Base-by-base conservation (phyloP, 2,797 vertebrate genomes). In the Poeciliopsis presidionis region DNA sequence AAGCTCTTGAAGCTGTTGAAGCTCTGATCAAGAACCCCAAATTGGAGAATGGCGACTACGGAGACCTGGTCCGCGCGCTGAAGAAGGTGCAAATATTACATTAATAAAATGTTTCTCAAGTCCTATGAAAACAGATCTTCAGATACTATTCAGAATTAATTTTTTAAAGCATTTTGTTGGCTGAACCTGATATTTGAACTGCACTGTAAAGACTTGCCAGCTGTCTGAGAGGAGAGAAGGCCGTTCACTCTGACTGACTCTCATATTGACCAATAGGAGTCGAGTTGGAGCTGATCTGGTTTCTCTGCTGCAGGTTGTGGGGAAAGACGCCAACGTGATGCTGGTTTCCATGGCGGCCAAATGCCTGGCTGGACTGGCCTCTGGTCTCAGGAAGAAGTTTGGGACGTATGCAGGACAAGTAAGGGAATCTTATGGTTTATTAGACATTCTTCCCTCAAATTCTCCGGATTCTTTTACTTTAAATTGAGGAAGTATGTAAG, bases 301-400 rank as follows among this genome's bases (percentile, higher is more conserved):
- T 65, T 57, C 77, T 76, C 5, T 81, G 67, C 87, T 92, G 12
- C 88, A 99, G 98, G 97, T 99, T 85, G 95, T 99, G 92, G 98
- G 97, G 69, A 99, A 99, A 91, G 98, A 99, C 91, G 96, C 97
- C 57, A 99, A 99, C 86, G 98, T 99, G 65, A 98, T 99, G 97
- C 95, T 99, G 86, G 98, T 99, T 90, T 94, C 97, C 33, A 80
- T 98, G 92, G 97, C 98, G 83, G 98, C 98, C 81, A 99, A 99
- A 96, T 99, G 98, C 91, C 92, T 99, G 84, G 96, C 97, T 82
- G 97, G 94, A 75, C 89, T 99, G 78, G 98, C 98, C 77, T 0
- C 95, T 79, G 98, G 98, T 41, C 97, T 99, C 78, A 95, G 98
- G 88, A 99, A 98, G 95, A 99, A 99, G 93, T 99, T 99, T 96